These are phyloP conservation scores for Cheilosia pagana DNA, from an alignment of 2,888 invertebrate genomes.

Conservation along the genomic window DNA sequence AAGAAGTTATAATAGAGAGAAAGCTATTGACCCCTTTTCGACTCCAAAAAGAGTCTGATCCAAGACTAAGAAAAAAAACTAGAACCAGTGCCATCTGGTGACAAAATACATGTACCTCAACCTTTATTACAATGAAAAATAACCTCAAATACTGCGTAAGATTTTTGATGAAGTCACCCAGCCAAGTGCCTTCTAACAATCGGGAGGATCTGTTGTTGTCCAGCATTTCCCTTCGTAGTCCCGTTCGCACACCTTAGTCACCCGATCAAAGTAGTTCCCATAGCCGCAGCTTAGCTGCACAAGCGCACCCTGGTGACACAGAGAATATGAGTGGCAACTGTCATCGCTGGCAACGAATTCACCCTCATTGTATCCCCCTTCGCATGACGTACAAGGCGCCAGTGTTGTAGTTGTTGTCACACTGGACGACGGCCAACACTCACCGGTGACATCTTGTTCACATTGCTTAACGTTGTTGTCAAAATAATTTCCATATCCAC, in stretches of 20 bases:
- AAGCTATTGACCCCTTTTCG: no score
- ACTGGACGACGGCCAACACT: conserved; percentile 13
- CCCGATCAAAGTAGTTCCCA: neutral
- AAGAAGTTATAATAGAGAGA: no score
- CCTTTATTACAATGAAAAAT: no score
- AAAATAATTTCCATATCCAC: conserved; percentile 69
- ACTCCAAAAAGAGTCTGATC: no score
- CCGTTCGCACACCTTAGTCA: neutral
- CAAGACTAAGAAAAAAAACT: no score
- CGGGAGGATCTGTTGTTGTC: neutral
- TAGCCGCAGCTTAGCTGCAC: neutral
- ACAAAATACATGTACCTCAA: no score
- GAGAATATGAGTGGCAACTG: neutral
- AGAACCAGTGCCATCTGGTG: no score
- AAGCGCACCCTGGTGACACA: neutral
- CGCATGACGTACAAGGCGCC: neutral
- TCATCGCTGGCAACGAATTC: neutral
- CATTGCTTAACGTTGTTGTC: conserved; percentile 29
- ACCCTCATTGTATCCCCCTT: neutral
- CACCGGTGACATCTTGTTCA: conserved; percentile 35
- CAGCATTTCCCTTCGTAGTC: neutral
- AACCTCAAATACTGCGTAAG: no score
- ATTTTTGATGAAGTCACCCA: neutral
- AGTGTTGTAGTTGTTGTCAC: neutral
- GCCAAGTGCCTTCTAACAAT: neutral